These are phyloP conservation scores for Cheumatopsyche charites DNA, from an alignment of 1,140 invertebrate genomes.

Conservation along the genomic window DNA sequence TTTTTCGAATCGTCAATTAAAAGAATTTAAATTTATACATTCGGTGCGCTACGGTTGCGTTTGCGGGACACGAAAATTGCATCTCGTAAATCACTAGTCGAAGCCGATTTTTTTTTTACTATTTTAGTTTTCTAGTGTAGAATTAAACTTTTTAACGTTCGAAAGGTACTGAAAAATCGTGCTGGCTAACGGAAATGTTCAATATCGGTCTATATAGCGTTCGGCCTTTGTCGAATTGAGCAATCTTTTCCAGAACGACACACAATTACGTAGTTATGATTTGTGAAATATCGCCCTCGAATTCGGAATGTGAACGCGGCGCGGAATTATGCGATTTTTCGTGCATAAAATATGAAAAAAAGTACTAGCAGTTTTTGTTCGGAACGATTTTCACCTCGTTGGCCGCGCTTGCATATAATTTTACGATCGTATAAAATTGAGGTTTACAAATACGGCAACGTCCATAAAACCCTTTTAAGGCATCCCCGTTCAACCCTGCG, in stretches of 20 bases:
- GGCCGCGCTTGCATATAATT: slow-evolving; percentile 14
- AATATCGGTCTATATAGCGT: not conserved
- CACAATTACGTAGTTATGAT: slow-evolving; percentile 1
- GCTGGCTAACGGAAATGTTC: not conserved
- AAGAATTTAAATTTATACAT: not conserved
- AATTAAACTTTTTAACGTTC: not conserved
- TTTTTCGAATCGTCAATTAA: slow-evolving; percentile 4
- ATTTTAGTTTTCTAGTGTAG: not conserved
- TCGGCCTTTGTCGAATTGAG: not conserved
- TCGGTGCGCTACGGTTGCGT: slow-evolving; percentile 1
- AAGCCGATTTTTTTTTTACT: not conserved
- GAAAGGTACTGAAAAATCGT: not conserved
- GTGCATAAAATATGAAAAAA: too few relatives aligned
- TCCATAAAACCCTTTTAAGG: slow-evolving; percentile 17
- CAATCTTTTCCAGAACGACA: not conserved
- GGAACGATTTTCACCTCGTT: slow-evolving; percentile 10
- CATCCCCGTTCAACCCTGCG: not conserved
- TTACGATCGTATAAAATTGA: slow-evolving; percentile 11
- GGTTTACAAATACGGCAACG: slow-evolving; percentile 12
- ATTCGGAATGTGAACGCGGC: not conserved
- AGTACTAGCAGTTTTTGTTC: not conserved
- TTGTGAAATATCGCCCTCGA: not conserved
- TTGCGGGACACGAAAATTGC: slow-evolving; percentile 4
- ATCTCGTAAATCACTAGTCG: not conserved
- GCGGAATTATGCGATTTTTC: too few relatives aligned